Evolutionary conservation across 2,113 vertebrate species (phyloP).

Genomic region (Gallinago undulata): DNA sequence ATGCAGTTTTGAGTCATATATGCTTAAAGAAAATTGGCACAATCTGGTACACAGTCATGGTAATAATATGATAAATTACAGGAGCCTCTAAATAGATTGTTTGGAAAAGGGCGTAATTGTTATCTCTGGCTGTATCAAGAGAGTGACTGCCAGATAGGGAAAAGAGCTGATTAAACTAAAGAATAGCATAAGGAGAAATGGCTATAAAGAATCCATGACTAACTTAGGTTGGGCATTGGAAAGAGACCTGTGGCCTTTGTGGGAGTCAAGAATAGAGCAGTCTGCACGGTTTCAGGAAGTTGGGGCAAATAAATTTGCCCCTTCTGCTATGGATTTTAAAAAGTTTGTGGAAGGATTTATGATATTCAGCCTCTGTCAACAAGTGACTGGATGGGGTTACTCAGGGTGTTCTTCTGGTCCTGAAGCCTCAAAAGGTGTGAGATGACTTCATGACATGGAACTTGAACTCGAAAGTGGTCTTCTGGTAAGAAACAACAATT

Average conservation of each 20-base stretch:
- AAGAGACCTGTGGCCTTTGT: neutral
- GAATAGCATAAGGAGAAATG: neutral
- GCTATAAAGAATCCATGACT: neutral
- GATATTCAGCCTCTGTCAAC: neutral
- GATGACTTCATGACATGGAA: neutral
- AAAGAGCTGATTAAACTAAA: neutral
- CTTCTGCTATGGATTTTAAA: neutral
- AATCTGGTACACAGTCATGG: neutral
- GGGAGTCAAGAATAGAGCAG: neutral
- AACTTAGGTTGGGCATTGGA: neutral
- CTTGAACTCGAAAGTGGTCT: neutral
- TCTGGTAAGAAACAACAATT: neutral
- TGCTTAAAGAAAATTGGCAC: neutral
- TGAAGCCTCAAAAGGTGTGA: neutral
- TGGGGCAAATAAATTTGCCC: neutral
- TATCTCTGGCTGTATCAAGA: neutral
- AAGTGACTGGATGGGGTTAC: neutral
- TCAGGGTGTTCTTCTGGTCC: neutral
- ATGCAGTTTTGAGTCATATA: neutral
- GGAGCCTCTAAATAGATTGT: neutral
- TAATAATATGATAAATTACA: neutral
- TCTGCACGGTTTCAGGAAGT: neutral
- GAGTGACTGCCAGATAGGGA: neutral
- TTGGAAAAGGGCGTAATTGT: neutral
- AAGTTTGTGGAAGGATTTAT: neutral